A percentile compares a stretch with the other conserved stretches of the same genome.
phyloP scores from a whole-genome alignment of 2,113 vertebrate genomes.

The Halichoerus grypus region DNA sequence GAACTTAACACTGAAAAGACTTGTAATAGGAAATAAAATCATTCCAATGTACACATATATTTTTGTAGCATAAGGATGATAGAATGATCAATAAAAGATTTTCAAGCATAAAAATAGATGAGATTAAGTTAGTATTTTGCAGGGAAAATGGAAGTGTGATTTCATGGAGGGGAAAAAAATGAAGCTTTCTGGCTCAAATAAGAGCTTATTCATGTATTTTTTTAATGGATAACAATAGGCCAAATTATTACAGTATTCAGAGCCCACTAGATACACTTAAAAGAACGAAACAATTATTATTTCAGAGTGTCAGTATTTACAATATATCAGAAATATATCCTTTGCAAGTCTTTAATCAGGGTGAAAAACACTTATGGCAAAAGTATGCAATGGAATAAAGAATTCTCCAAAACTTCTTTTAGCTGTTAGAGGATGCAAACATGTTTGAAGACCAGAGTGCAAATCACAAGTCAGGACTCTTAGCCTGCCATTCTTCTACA shows the following conservation, averaged over 20 bases:
- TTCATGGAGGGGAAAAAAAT: not conserved
- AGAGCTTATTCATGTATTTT: not conserved
- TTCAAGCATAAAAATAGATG: not conserved
- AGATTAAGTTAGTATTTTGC: not conserved
- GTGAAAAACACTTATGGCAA: not conserved
- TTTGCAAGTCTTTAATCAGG: not conserved
- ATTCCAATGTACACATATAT: not conserved
- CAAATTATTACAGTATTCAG: not conserved
- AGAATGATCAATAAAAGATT: not conserved
- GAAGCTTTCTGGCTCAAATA: not conserved
- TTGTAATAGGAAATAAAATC: not conserved
- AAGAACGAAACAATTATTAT: not conserved
- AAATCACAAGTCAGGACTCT: not conserved
- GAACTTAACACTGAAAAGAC: not conserved
- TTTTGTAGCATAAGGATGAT: not conserved
- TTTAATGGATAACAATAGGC: not conserved
- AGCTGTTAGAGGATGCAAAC: not conserved
- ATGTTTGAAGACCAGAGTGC: not conserved
- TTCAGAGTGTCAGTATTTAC: not conserved
- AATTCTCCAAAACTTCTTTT: not conserved
- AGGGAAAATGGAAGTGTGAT: not conserved
- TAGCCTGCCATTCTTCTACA: too few relatives aligned
- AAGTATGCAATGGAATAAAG: not conserved
- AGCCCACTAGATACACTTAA: not conserved
- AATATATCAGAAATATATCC: not conserved